phyloP scores from a whole-genome alignment of 2,113 vertebrate genomes.

The Scopus umbretta region DNA sequence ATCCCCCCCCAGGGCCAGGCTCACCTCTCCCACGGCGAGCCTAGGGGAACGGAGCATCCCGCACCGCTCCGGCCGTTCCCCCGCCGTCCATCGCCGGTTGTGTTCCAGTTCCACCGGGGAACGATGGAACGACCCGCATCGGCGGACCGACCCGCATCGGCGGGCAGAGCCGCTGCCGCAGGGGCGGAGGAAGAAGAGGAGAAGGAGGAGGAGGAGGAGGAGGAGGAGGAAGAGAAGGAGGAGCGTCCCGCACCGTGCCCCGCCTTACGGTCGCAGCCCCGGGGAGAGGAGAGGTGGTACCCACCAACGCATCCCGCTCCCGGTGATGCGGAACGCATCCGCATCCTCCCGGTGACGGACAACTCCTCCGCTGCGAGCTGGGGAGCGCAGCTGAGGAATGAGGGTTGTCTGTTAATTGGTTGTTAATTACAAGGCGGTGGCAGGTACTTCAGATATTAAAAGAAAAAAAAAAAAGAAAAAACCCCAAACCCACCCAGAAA shows the following conservation, averaged over 20 bases:
- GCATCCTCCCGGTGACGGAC: too few species aligned
- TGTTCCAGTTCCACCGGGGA: not conserved
- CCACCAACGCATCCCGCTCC: not conserved
- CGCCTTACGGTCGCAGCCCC: not conserved
- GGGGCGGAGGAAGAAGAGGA: not conserved
- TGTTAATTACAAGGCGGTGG: not conserved
- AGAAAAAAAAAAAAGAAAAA: too few species aligned
- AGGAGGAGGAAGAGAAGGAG: not conserved
- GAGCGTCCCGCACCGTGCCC: not conserved
- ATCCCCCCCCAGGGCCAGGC: not conserved
- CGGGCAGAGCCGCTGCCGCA: not conserved
- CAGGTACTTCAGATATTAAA: not conserved
- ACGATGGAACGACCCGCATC: too few species aligned
- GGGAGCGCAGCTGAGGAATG: not conserved
- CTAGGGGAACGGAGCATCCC: not conserved
- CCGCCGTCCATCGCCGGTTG: not conserved
- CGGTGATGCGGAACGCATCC: not conserved
- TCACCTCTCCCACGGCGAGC: not conserved
- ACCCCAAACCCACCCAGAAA: too few species aligned
- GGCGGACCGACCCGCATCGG: not conserved
- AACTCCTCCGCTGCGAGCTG: not conserved
- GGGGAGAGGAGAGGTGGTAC: not conserved
- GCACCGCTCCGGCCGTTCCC: not conserved
- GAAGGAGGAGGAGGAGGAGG: too few species aligned
- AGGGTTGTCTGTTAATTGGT: not conserved